phyloP scores from a whole-genome alignment of 2,113 vertebrate genomes.

The Bostrychus sinensis region DNA sequence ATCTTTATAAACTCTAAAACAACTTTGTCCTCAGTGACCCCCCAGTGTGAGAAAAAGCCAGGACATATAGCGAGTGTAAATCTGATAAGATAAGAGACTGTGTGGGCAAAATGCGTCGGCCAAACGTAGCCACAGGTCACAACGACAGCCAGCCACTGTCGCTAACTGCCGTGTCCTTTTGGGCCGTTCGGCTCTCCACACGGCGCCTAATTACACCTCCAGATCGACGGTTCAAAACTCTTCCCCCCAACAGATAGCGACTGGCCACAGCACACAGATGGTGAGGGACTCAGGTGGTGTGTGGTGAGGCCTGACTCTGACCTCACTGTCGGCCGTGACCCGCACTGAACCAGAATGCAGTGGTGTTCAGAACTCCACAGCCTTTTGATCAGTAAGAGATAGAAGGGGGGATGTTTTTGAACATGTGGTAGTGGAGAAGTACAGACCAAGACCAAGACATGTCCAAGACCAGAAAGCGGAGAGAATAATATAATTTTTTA shows the following conservation, averaged over 20 bases:
- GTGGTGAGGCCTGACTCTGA: constrained; percentile 33
- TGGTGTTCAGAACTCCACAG: neutral
- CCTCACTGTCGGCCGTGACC: constrained; percentile 10
- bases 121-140: too few species aligned
- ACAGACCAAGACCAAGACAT: too few species aligned
- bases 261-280: constrained; percentile 23
- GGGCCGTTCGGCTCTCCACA: constrained; percentile 24
- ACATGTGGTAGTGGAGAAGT: too few species aligned
- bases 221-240: constrained; percentile 55
- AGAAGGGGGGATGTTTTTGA: too few species aligned
- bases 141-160: too few species aligned
- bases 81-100: neutral
- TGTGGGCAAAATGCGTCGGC: neutral
- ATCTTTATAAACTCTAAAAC: neutral
- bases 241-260: constrained; percentile 30
- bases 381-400: too few species aligned
- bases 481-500: too few species aligned
- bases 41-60: neutral
- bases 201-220: constrained; percentile 65
- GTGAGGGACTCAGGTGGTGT: constrained; percentile 47
- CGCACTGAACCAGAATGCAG: neutral
- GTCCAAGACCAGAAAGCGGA: too few species aligned
- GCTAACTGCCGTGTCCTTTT: constrained; percentile 28
- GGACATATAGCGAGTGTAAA: neutral
- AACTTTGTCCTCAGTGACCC: neutral